phyloP scores from a whole-genome alignment of 2,888 invertebrate genomes.

The Troilus luridus region DNA sequence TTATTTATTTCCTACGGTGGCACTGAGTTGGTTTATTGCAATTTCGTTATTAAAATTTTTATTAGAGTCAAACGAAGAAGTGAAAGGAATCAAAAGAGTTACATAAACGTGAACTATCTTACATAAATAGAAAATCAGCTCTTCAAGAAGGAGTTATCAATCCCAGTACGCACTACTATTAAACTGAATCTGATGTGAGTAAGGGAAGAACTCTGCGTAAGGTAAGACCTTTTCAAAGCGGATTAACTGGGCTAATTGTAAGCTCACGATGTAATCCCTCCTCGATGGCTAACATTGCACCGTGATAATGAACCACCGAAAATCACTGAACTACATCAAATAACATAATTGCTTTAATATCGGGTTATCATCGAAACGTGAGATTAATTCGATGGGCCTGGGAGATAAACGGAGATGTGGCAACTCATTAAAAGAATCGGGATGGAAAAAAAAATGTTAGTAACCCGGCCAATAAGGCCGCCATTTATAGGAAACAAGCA shows the following conservation, averaged over 20 bases:
- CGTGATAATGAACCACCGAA: constrained; percentile 10
- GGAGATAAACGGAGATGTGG: constrained; percentile 24
- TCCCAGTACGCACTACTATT: neutral
- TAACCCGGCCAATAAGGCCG: neutral
- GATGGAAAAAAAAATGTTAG: neutral
- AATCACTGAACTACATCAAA: constrained; percentile 28
- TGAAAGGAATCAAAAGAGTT: neutral
- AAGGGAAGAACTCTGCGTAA: neutral
- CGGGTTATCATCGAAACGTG: constrained; percentile 14
- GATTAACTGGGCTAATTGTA: neutral
- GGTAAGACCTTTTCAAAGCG: neutral
- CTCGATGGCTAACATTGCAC: neutral
- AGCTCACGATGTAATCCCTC: neutral
- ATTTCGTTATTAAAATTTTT: too few species aligned
- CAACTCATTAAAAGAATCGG: constrained; percentile 9
- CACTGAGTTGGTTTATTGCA: too few species aligned
- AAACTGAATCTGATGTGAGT: neutral
- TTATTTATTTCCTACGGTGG: too few species aligned
- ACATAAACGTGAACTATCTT: neutral
- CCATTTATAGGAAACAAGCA: constrained; percentile 2
- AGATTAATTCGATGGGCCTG: neutral
- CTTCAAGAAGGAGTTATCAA: neutral
- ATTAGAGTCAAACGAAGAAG: neutral
- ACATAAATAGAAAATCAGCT: neutral
- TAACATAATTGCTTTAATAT: constrained; percentile 38